Evolutionary conservation across 1,140 invertebrate genomes (phyloP).

Genomic region (Pseudomyrmex dendroicus): DNA sequence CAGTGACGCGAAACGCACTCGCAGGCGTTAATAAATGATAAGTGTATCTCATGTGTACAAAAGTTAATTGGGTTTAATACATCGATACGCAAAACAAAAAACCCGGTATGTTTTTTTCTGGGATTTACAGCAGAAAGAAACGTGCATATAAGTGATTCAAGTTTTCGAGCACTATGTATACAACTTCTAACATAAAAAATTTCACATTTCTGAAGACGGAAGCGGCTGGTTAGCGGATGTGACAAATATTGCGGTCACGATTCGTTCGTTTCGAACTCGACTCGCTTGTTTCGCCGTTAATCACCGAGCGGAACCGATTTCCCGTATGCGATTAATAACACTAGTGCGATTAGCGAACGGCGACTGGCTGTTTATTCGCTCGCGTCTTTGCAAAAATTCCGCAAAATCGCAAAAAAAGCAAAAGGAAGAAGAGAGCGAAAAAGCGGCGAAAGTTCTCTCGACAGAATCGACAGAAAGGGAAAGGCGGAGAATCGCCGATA

Average conservation of each 20-base stretch:
- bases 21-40: slow-evolving; percentile 43
- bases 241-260: slow-evolving; percentile 37
- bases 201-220: slow-evolving; percentile 15
- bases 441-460: slow-evolving; percentile 48
- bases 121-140: slow-evolving; percentile 35
- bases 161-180: not conserved
- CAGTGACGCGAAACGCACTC: slow-evolving; percentile 26
- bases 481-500: slow-evolving; percentile 21
- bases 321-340: slow-evolving; percentile 65
- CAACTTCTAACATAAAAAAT: not conserved
- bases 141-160: slow-evolving; percentile 15
- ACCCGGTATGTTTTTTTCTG: not conserved
- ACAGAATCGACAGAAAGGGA: slow-evolving; percentile 23
- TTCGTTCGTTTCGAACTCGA: slow-evolving; percentile 6
- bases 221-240: slow-evolving; percentile 6
- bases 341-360: slow-evolving; percentile 24
- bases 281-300: slow-evolving; percentile 67
- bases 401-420: slow-evolving; percentile 7
- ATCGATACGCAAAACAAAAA: slow-evolving; percentile 22
- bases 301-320: slow-evolving; percentile 69
- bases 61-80: slow-evolving; percentile 38
- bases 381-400: not conserved
- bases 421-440: not conserved
- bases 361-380: slow-evolving; percentile 10
- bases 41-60: not conserved